These are phyloP conservation scores for Nothobranchius furzeri DNA, from an alignment of 2,113 vertebrate species.

Conservation along the genomic window DNA sequence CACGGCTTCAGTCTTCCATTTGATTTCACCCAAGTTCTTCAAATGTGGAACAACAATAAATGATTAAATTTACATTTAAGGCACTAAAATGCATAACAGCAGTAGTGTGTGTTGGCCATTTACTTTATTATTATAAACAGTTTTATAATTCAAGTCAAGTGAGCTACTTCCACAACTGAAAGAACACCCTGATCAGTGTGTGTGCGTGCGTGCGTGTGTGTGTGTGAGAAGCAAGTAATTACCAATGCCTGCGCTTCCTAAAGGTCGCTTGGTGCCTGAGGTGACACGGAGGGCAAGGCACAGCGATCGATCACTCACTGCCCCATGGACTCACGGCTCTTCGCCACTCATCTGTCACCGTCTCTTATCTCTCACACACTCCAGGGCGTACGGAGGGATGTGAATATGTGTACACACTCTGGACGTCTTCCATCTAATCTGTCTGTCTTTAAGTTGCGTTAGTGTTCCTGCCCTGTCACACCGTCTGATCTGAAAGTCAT, in stretches of 20 bases:
- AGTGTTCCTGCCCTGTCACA: constrained; percentile 26
- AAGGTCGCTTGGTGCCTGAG: constrained; percentile 70
- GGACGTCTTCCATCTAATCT: constrained; percentile 37
- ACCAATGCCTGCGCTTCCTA: constrained; percentile 64
- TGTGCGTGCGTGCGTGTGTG: constrained; percentile 37
- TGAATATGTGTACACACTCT: constrained; percentile 17
- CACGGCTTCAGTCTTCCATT: neutral
- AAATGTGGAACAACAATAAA: neutral
- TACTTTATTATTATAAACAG: constrained; percentile 12
- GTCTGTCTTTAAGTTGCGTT: constrained; percentile 51
- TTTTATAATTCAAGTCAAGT: too few relatives aligned
- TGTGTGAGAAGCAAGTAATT: constrained; percentile 62
- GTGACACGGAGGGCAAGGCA: constrained; percentile 69
- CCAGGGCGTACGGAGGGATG: constrained; percentile 9
- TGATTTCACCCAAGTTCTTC: neutral
- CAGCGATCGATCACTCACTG: constrained; percentile 70
- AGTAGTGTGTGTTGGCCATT: constrained; percentile 20
- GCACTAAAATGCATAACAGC: neutral
- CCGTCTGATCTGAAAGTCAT: constrained; percentile 37
- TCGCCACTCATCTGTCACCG: constrained; percentile 69
- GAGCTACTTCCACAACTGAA: neutral
- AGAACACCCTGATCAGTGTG: constrained; percentile 12
- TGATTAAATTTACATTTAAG: neutral
- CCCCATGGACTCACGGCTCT: constrained; percentile 45
- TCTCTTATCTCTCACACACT: constrained; percentile 45